phyloP scores from a whole-genome alignment of 2,113 vertebrate species.

The Clinocottus analis region DNA sequence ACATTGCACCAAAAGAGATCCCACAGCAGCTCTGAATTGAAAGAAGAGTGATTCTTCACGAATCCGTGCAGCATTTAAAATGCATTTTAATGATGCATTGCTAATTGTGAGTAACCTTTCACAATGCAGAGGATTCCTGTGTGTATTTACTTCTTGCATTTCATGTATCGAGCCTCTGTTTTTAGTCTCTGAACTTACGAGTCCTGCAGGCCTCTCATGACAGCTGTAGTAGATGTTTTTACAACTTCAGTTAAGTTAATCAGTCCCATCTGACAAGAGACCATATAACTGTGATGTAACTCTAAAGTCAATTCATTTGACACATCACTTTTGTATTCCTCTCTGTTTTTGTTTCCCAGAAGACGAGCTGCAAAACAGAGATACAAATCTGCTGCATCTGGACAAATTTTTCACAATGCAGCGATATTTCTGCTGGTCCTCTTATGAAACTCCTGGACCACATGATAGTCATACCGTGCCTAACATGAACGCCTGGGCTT shows the following conservation, averaged over 20 bases:
- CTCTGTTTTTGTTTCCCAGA: conserved; percentile 29
- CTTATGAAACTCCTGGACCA: conserved; percentile 41
- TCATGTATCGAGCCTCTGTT: conserved; percentile 4
- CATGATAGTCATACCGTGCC: conserved; percentile 35
- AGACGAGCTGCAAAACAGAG: conserved; percentile 28
- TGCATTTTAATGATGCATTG: background rate
- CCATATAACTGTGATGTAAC: background rate
- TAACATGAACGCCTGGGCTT: conserved; percentile 24
- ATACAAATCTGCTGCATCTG: conserved; percentile 7
- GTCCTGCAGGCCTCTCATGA: conserved; percentile 45
- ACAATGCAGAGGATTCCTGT: background rate
- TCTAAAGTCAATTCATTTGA: background rate
- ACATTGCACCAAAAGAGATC: conserved; percentile 2
- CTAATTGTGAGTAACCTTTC: background rate
- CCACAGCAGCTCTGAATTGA: background rate
- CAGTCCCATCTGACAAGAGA: background rate
- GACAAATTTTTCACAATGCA: conserved; percentile 17
- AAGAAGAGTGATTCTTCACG: conserved; percentile 2
- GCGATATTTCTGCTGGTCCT: conserved; percentile 1
- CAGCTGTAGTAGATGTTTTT: conserved; percentile 50
- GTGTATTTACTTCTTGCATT: background rate
- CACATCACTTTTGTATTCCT: background rate
- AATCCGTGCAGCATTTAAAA: background rate
- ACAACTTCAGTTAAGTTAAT: conserved; percentile 30
- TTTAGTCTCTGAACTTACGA: conserved; percentile 31